These are phyloP conservation scores for Paelopatides confundens DNA, from an alignment of 53 echinoderm and acorn worm species.

Conservation along the genomic window DNA sequence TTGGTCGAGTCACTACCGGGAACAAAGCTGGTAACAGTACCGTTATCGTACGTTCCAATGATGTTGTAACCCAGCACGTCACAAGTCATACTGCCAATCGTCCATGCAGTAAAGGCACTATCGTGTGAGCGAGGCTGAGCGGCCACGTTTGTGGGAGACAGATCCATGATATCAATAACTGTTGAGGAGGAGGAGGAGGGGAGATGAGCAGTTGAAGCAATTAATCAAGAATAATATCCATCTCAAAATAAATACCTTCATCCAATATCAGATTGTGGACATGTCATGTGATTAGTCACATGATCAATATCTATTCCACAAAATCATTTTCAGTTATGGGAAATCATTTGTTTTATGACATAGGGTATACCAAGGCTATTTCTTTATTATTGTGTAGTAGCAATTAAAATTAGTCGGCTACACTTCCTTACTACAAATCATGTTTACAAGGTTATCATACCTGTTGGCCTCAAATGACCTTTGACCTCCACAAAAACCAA, in stretches of 20 bases:
- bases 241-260: not conserved
- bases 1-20: not conserved
- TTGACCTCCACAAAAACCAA: no score
- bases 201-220: not conserved
- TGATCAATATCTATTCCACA: no score
- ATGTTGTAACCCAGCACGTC: slow-evolving; percentile 74
- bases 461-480: no score
- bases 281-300: not conserved
- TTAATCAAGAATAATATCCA: not conserved
- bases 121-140: not conserved
- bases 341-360: no score
- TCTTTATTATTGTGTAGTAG: no score
- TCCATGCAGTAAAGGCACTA: slow-evolving; percentile 45
- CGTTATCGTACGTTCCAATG: not conserved
- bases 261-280: not conserved
- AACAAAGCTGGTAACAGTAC: not conserved
- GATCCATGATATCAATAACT: slow-evolving; percentile 25
- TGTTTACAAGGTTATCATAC: no score
- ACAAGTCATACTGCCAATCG: slow-evolving; percentile 16
- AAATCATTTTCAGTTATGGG: no score
- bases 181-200: no score
- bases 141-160: not conserved
- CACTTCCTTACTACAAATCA: no score
- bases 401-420: no score
- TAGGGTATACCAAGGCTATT: no score